These are phyloP conservation scores for Drosophila parvula DNA, from an alignment of 1,140 invertebrate genomes.

Conservation along the genomic window DNA sequence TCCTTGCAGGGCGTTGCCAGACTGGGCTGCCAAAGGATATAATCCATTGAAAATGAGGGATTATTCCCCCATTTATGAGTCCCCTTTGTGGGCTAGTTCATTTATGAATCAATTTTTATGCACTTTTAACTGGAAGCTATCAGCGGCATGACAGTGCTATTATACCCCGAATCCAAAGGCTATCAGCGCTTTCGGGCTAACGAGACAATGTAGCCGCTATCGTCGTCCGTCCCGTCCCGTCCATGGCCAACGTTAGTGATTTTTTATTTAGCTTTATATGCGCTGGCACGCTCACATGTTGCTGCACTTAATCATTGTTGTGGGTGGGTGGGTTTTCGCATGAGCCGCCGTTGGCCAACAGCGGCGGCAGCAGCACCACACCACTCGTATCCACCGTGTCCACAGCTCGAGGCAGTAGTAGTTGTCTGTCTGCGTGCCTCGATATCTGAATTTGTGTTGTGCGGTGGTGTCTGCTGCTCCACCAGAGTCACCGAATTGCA, in stretches of 20 bases:
- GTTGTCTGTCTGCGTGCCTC: slow-evolving; percentile 23
- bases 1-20: too few species aligned
- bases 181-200: slow-evolving; percentile 56
- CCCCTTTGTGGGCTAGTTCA: not conserved
- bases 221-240: slow-evolving; percentile 3
- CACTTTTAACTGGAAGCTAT: slow-evolving; percentile 21
- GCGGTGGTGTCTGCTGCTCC: slow-evolving; percentile 15
- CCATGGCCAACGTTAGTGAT: slow-evolving; percentile 32
- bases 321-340: slow-evolving; percentile 77
- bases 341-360: slow-evolving; percentile 72
- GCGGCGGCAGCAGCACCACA: slow-evolving; percentile 6
- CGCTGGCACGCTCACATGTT: slow-evolving; percentile 78
- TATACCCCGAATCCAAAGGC: slow-evolving; percentile 42
- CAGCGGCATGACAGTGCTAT: slow-evolving; percentile 37
- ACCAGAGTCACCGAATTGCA: slow-evolving; percentile 7
- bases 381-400: not conserved
- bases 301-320: slow-evolving; percentile 79
- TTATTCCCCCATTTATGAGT: not conserved
- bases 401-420: slow-evolving; percentile 10
- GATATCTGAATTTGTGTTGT: slow-evolving; percentile 38
- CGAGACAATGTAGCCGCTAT: slow-evolving; percentile 57
- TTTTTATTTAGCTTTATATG: slow-evolving; percentile 63
- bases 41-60: not conserved
- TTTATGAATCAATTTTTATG: slow-evolving; percentile 35
- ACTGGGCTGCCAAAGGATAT: too few species aligned